Evolutionary conservation across 2,113 vertebrate genomes (phyloP).

Genomic region (Nannobrachium achirus): DNA sequence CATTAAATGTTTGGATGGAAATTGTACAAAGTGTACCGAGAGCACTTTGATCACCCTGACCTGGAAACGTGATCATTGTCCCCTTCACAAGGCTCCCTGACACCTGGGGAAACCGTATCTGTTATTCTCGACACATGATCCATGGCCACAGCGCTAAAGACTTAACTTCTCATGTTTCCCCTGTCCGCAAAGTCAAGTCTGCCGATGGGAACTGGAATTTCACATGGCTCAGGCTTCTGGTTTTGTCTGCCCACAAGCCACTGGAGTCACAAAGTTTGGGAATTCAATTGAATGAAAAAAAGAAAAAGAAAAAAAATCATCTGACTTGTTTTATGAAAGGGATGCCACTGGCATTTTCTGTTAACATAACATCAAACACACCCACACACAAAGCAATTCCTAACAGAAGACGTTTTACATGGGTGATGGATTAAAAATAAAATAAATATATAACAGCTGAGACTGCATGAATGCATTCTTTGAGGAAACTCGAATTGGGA

Average conservation of each 20-base stretch:
- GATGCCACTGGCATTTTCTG: constrained; percentile 46
- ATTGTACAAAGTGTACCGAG: constrained; percentile 63
- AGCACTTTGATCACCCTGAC: constrained; percentile 72
- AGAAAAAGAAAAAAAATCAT: constrained; percentile 34
- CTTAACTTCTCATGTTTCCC: constrained; percentile 69
- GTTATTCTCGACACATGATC: constrained; percentile 64
- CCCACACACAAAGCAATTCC: constrained; percentile 17
- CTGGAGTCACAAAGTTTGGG: constrained; percentile 56
- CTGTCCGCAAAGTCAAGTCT: constrained; percentile 39
- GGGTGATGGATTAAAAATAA: too few relatives aligned
- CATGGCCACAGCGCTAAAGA: constrained; percentile 66
- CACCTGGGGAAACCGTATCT: constrained; percentile 73
- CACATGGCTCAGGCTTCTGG: constrained; percentile 52
- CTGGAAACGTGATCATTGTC: constrained; percentile 69
- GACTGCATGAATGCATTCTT: too few relatives aligned
- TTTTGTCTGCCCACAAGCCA: constrained; percentile 48
- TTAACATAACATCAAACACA: constrained; percentile 33
- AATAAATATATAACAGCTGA: too few relatives aligned
- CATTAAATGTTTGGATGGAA: constrained; percentile 74
- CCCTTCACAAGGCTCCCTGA: constrained; percentile 69
- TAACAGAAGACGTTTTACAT: background rate
- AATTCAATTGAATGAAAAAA: constrained; percentile 46
- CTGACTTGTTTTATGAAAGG: constrained; percentile 54
- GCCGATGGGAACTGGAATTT: constrained; percentile 70
- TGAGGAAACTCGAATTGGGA: background rate